Evolutionary conservation across 2,113 vertebrate genomes (phyloP), one percentile per base, ranked within the genome.

Genomic region (Brachionichthys hirsutus): DNA sequence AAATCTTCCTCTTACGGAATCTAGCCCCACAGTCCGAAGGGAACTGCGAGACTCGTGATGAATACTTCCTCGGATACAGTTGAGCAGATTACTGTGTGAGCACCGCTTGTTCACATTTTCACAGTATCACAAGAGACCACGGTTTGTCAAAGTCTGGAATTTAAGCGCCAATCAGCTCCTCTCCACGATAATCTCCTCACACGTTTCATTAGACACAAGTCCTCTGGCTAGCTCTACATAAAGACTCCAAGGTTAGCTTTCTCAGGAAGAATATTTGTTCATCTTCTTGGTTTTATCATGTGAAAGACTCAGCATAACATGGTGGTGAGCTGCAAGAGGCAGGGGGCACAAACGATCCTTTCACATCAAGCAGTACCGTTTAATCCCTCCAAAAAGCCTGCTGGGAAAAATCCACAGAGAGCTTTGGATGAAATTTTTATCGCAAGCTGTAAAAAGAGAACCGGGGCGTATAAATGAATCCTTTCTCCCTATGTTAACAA

Each of bases 341-440:
- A 72, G 16, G 63, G 36, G n/a, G 42, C 45, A 73, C 64, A 80
- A 73, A 75, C 51, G 42, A 19, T 20, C 64, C 20, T 68, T 68
- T 75, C 51, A 65, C 6, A 12, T 0, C 34, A 11, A 46, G 18
- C 3, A 4, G 16, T 2, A 19, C 72, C 52, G 30, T 59, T n/a
- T 71, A 59, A 69, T 75, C 50, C 14, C 16, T 48, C 55, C 6
- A 54, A 10, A 65, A 52, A 47, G n/a, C 44, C 61, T 47, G 10
- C 36, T 42, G 8, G 12, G 6, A 6, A 12, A 49, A 3, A 14
- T 49, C 30, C 53, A 17, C 38, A 15, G 19, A 4, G 12, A 53
- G 9, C 13, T 15, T 15, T 42, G 24, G 6, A 55, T 12, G 16
- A 48, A 30, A 12, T 22, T 3, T 13, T 9, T 20, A n/a, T n/a